phyloP scores from a whole-genome alignment of 2,797 vertebrate genomes.

The Chaunax sp. region DNA sequence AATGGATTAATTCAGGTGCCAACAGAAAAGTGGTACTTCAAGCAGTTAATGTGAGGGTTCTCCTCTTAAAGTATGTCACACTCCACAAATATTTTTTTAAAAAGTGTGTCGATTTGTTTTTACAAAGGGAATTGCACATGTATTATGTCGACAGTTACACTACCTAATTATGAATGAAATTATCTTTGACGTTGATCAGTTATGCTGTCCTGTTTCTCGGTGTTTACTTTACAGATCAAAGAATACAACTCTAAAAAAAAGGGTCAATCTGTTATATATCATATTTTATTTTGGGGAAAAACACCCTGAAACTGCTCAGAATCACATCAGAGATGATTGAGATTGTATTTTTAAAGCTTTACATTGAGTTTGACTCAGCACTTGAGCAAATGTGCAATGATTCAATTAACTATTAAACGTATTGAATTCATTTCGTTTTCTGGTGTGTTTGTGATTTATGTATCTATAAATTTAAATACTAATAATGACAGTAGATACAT shows the following conservation, averaged over 20 bases:
- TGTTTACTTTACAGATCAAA: conserved; percentile 77
- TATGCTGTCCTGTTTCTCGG: conserved; percentile 78
- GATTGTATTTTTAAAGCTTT: conserved; percentile 87
- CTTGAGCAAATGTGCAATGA: conserved; percentile 77
- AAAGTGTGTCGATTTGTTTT: conserved; percentile 60
- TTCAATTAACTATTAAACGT: conserved; percentile 82
- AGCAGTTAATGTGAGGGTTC: conserved; percentile 25
- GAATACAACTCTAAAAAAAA: conserved; percentile 46
- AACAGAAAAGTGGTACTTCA: conserved; percentile 50
- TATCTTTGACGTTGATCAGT: conserved; percentile 75
- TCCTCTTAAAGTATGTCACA: conserved; percentile 43
- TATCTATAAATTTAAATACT: background rate
- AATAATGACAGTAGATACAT: background rate
- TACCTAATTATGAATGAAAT: conserved; percentile 81
- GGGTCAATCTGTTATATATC: conserved; percentile 72
- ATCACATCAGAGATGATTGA: conserved; percentile 79
- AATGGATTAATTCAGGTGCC: conserved; percentile 73
- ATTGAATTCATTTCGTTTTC: conserved; percentile 65
- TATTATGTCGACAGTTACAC: conserved; percentile 72
- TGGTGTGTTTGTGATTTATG: conserved; percentile 30
- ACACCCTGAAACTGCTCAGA: conserved; percentile 64
- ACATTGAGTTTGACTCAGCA: conserved; percentile 79
- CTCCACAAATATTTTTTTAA: conserved; percentile 34
- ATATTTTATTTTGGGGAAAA: conserved; percentile 70
- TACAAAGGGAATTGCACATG: conserved; percentile 76